These are phyloP conservation scores for Aplochiton taeniatus DNA, from an alignment of 2,797 vertebrate species.

Conservation along the genomic window DNA sequence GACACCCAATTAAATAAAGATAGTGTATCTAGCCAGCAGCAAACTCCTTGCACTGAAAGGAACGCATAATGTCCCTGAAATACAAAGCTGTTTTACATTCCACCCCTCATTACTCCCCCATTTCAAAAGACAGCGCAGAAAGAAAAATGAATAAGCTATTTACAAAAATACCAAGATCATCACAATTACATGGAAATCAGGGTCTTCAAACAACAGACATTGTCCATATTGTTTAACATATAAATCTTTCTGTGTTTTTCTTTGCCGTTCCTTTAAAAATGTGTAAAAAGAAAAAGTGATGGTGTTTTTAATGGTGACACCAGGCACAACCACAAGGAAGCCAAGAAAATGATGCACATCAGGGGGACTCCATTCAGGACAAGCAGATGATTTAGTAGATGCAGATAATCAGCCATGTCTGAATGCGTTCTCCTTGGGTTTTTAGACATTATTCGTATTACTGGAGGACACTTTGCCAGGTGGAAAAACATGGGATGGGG, in stretches of 20 bases:
- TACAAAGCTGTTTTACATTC: constrained; percentile 23
- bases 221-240: background rate
- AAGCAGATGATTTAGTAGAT: too few relatives aligned
- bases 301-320: constrained; percentile 21
- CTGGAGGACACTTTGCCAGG: too few relatives aligned
- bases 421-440: too few relatives aligned
- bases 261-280: constrained; percentile 27
- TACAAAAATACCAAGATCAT: constrained; percentile 62
- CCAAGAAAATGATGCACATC: too few relatives aligned
- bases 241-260: constrained; percentile 17
- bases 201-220: constrained; percentile 9
- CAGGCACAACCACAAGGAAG: constrained; percentile 24
- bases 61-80: constrained; percentile 45
- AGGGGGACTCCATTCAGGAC: too few relatives aligned
- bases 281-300: too few relatives aligned
- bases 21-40: constrained; percentile 45
- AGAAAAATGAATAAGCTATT: too few relatives aligned
- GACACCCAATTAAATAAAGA: constrained; percentile 60
- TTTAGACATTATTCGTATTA: too few relatives aligned
- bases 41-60: background rate
- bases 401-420: too few relatives aligned
- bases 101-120: too few relatives aligned
- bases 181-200: constrained; percentile 44
- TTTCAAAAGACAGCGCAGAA: too few relatives aligned
- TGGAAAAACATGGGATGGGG: too few relatives aligned